phyloP scores from a whole-genome alignment of 2,888 invertebrate genomes.

The Herminia tarsipennalis region DNA sequence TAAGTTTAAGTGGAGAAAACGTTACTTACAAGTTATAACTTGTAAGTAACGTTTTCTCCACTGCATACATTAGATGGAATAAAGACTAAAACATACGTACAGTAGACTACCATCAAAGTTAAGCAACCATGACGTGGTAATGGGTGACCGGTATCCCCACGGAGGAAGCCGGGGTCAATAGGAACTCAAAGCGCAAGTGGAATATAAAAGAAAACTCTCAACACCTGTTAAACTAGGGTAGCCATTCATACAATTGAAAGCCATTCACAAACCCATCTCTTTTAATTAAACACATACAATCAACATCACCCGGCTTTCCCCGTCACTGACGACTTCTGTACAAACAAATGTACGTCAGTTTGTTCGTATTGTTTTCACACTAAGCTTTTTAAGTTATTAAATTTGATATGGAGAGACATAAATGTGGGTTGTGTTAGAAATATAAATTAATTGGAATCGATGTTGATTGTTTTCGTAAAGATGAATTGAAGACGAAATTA shows the following conservation, averaged over 20 bases:
- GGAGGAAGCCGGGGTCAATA: too few relatives aligned
- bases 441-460: conserved; percentile 1
- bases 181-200: too few relatives aligned
- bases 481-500: too few relatives aligned
- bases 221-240: background rate
- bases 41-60: too few relatives aligned
- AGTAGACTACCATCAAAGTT: too few relatives aligned
- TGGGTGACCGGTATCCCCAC: too few relatives aligned
- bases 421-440: background rate
- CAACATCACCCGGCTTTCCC: conserved; percentile 2
- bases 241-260: background rate
- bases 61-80: too few relatives aligned
- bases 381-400: conserved; percentile 24
- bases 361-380: conserved; percentile 28
- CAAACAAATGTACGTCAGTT: conserved; percentile 11
- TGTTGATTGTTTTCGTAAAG: too few relatives aligned
- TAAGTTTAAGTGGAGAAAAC: too few relatives aligned
- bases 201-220: background rate
- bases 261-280: conserved; percentile 2
- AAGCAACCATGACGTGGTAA: too few relatives aligned
- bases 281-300: conserved; percentile 14
- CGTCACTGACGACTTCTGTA: conserved; percentile 7
- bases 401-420: conserved; percentile 1
- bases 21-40: too few relatives aligned
- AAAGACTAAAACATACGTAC: too few relatives aligned